These are phyloP conservation scores for Anolis carolinensis DNA, from an alignment of 2,113 vertebrate genomes.

Conservation along the genomic window DNA sequence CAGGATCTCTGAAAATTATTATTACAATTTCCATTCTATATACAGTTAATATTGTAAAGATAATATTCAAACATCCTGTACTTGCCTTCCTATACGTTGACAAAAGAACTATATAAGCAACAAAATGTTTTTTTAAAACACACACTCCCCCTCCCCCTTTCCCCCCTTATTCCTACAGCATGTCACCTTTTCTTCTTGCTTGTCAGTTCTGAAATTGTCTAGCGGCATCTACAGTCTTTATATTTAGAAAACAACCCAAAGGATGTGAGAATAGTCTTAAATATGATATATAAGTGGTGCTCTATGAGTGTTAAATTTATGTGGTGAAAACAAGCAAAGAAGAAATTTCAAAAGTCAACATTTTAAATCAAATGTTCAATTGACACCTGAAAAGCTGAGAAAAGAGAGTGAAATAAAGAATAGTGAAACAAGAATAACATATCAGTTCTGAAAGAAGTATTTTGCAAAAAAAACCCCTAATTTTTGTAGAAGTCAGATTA, in stretches of 20 bases:
- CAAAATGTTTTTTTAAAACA: too few relatives aligned
- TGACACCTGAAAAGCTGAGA: conserved; percentile 11
- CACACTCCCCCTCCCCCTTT: background rate
- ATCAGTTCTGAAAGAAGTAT: conserved; percentile 3
- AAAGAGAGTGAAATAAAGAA: background rate
- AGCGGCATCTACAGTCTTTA: conserved; percentile 18
- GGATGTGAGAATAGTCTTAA: conserved; percentile 3
- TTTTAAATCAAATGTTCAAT: conserved; percentile 2
- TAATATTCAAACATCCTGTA: too few relatives aligned
- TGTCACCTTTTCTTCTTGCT: conserved; percentile 30
- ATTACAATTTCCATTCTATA: too few relatives aligned
- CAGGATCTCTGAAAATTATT: too few relatives aligned
- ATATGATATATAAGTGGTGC: background rate
- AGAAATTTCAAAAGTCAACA: conserved; percentile 1
- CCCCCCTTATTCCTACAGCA: background rate
- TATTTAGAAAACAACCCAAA: conserved; percentile 32
- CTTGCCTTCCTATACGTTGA: too few relatives aligned
- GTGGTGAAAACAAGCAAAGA: background rate
- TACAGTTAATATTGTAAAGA: too few relatives aligned
- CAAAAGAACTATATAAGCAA: too few relatives aligned
- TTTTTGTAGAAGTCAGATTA: background rate
- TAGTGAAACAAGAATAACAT: background rate
- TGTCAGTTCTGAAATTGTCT: conserved; percentile 40
- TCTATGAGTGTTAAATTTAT: conserved; percentile 26
- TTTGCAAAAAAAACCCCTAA: background rate